Evolutionary conservation across 2,113 vertebrate genomes (phyloP).

Genomic region (Ctenodactylus gundi): DNA sequence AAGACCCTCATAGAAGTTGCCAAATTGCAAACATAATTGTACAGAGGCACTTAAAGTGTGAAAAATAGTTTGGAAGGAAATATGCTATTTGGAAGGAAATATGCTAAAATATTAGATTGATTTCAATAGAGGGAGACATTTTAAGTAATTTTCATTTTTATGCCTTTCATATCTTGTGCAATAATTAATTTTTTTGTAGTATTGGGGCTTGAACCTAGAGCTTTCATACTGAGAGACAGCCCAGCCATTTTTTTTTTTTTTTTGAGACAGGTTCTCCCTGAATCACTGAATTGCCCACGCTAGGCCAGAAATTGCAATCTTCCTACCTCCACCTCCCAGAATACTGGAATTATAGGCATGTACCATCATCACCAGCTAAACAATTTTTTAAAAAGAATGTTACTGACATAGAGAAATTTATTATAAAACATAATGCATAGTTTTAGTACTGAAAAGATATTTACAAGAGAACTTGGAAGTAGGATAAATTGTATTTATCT

Average conservation of each 20-base stretch:
- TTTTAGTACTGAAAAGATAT: neutral
- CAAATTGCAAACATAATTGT: neutral
- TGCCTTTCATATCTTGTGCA: neutral
- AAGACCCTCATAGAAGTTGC: neutral
- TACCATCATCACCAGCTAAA: neutral
- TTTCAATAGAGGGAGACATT: constrained; percentile 10
- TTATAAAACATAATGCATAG: neutral
- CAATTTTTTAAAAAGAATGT: neutral
- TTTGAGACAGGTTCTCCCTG: too few relatives aligned
- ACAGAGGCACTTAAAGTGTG: neutral
- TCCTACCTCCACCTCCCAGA: neutral
- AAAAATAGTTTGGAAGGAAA: neutral
- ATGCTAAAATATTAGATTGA: too few relatives aligned
- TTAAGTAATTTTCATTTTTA: constrained; percentile 2
- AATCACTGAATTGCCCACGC: neutral
- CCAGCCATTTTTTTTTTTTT: too few relatives aligned
- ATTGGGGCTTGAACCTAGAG: too few relatives aligned
- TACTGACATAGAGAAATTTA: neutral
- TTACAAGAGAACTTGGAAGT: neutral
- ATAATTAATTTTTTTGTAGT: neutral
- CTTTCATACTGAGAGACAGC: too few relatives aligned
- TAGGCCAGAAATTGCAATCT: neutral
- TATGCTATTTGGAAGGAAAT: neutral
- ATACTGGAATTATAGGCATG: neutral
- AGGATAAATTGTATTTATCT: neutral